Percentiles rank a stretch among this genome's conserved stretches.
Conservation (phyloP, 2,888 invertebrate genomes). For the Tanaodytes sp. region DNA sequence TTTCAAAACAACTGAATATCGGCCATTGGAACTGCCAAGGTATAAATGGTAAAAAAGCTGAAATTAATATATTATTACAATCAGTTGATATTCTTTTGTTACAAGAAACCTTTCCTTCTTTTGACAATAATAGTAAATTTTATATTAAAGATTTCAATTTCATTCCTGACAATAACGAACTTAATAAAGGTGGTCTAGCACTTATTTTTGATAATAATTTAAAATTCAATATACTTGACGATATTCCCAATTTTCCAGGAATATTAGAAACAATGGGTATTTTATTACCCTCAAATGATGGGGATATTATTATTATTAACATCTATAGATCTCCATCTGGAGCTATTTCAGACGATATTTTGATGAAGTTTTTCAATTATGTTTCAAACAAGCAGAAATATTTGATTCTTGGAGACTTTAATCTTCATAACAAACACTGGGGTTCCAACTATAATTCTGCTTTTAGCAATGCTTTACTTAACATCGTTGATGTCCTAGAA, state of each 20-base stretch:
- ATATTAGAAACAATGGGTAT: slow-evolving; percentile 4
- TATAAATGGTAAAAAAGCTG: too few relatives aligned
- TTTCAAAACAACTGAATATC: too few relatives aligned
- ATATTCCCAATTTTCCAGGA: background rate
- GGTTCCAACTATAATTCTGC: slow-evolving; percentile 8
- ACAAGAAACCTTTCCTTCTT: too few relatives aligned
- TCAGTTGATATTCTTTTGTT: too few relatives aligned
- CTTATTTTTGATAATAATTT: background rate
- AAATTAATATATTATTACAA: too few relatives aligned
- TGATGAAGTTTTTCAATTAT: background rate
- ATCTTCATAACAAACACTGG: slow-evolving; percentile 25
- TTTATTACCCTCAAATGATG: background rate
- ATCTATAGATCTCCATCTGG: slow-evolving; percentile 5
- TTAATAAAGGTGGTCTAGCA: too few relatives aligned
- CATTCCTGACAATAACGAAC: too few relatives aligned
- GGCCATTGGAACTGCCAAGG: too few relatives aligned
- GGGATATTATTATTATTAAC: background rate
- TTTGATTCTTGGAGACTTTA: slow-evolving; percentile 30
- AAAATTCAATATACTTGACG: slow-evolving; percentile 4
- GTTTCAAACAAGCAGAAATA: background rate
- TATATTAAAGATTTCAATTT: too few relatives aligned
- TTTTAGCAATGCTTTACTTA: slow-evolving; percentile 1
- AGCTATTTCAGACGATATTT: background rate
- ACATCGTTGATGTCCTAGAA: background rate
- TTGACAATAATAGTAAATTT: too few relatives aligned